Base-by-base conservation (phyloP, 2,888 invertebrate species). In the Trachelus iudaicus region DNA sequence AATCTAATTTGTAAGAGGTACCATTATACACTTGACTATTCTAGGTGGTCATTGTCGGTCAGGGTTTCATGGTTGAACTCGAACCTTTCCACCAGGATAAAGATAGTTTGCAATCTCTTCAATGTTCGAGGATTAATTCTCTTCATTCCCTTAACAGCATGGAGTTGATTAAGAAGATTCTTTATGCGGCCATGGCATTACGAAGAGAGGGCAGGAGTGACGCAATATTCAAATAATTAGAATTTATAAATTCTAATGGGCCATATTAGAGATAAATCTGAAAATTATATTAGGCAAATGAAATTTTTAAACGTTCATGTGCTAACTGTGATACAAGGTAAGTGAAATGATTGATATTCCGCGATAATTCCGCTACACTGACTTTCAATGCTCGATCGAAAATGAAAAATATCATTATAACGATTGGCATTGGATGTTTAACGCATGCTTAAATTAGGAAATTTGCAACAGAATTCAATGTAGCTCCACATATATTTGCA, bases 11-110 rank as follows among this genome's bases (percentile, higher is more conserved):
- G 56, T 78, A 76, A 68, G 80, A 84, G 79, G 40, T 83, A 79
- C 79, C 78, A 82, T 79, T 76, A 81, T 79, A 80, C 81, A 85
- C 82, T 85, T 83, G 83, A 83, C 79, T 81, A 37, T 75, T 73
- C 34, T 30, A 78, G 56, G 79, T 69, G 33, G 23, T 73, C 11
- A 73, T 75, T 77, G 75, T 84, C 73, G 79, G 81, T 83, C 84
- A 86, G 85, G 81, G 81, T 81, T 83, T 79, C 78, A 81, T 78
- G 23, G 23, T 6, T 30, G 56, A 56, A 56, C 23, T 56, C 9
- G 56, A 56, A 23, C 56, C 56, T 56, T 23, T 56, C 1, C 9
- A 56, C 23, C 9, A 23, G 56, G 2, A 9, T 56, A 23, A 56
- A 56, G 9, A 23, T 6, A 23, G 9, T 56, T 56, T 56, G 23